These are phyloP conservation scores for Phrynocephalus versicolor DNA, from an alignment of 2,113 vertebrate species.

Conservation along the genomic window DNA sequence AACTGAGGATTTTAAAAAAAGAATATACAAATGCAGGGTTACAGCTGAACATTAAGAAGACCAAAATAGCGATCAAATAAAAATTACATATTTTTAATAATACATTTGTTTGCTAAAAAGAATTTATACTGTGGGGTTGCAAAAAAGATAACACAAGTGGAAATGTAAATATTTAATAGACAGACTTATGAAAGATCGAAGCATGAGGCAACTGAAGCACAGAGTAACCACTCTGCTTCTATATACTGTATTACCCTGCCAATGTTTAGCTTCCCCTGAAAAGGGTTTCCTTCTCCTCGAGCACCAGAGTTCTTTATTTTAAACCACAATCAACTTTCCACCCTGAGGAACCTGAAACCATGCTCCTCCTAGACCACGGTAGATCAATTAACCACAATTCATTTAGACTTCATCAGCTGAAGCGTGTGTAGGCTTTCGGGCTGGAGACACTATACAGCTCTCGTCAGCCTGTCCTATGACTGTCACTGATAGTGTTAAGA, in stretches of 20 bases:
- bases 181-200: not conserved
- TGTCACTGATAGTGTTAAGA: not conserved
- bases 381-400: constrained; percentile 1
- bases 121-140: not conserved
- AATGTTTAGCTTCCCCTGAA: not conserved
- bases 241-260: not conserved
- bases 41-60: too few relatives aligned
- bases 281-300: constrained; percentile 16
- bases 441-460: not conserved
- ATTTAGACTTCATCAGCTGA: not conserved
- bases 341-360: constrained; percentile 15
- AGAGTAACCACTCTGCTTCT: not conserved
- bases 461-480: not conserved
- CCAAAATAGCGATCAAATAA: too few relatives aligned
- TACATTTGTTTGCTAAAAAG: not conserved
- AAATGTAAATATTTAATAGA: too few relatives aligned
- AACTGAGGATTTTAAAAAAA: too few relatives aligned
- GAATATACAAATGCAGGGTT: too few relatives aligned
- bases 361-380: not conserved
- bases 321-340: not conserved
- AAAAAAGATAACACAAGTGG: not conserved
- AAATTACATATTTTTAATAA: not conserved
- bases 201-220: not conserved
- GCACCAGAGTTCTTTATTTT: not conserved
- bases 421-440: constrained; percentile 6